A percentile compares a stretch with the other conserved stretches of the same genome.
Conservation (phyloP, 1,140 invertebrate species). For the Diorhabda elongata region DNA sequence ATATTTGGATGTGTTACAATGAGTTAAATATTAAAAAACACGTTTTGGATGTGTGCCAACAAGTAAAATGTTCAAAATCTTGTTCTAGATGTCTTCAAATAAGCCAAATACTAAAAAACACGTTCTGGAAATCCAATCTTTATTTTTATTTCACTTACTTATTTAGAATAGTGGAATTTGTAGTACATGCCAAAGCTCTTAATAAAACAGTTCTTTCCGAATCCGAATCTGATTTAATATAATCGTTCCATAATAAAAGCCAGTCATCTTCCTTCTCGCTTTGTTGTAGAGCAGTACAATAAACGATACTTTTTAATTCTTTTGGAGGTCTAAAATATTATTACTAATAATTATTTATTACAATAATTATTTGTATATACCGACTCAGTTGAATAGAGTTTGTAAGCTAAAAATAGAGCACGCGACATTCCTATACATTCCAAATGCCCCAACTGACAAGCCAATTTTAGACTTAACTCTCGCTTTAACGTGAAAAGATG, state of each 20-base stretch:
- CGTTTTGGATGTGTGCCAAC: too few species aligned
- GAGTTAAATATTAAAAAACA: too few species aligned
- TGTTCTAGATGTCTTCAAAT: too few species aligned
- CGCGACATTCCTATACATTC: slow-evolving; percentile 49
- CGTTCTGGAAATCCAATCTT: neutral
- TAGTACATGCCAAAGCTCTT: slow-evolving; percentile 56
- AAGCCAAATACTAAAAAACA: neutral
- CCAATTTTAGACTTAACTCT: slow-evolving; percentile 49
- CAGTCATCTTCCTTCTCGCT: slow-evolving; percentile 43
- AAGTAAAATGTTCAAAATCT: too few species aligned
- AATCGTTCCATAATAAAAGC: slow-evolving; percentile 52
- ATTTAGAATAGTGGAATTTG: slow-evolving; percentile 43
- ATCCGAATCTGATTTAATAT: slow-evolving; percentile 48
- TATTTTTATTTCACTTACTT: slow-evolving; percentile 39
- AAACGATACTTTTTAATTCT: slow-evolving; percentile 56
- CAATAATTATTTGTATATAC: neutral
- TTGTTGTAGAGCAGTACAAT: slow-evolving; percentile 52
- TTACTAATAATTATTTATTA: neutral
- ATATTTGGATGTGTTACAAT: too few species aligned
- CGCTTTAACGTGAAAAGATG: slow-evolving; percentile 47
- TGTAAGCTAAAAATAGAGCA: slow-evolving; percentile 35
- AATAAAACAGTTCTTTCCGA: slow-evolving; percentile 56
- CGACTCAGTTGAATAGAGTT: slow-evolving; percentile 22
- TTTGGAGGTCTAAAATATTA: slow-evolving; percentile 46
- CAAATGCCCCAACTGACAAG: slow-evolving; percentile 51